Evolutionary conservation across 1,140 invertebrate genomes (phyloP).

Genomic region (Octopus sinensis): DNA sequence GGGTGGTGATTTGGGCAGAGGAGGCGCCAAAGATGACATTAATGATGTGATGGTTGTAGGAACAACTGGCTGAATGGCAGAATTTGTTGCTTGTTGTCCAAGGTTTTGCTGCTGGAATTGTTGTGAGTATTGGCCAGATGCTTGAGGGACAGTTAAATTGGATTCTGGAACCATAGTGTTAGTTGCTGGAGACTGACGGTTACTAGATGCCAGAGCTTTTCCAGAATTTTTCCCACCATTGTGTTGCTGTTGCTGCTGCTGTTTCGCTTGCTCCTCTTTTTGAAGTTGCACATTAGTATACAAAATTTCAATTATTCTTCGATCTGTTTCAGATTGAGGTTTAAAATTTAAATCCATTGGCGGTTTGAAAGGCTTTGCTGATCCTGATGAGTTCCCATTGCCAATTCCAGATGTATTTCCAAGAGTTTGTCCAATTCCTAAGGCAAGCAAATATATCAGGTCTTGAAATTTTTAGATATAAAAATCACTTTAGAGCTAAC

Average conservation of each 20-base stretch:
- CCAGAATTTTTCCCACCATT: constrained; percentile 11
- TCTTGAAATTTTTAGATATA: too few species aligned
- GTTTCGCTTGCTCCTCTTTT: constrained; percentile 16
- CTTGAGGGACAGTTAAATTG: not conserved
- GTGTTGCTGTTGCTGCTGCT: constrained; percentile 13
- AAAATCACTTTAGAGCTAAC: too few species aligned
- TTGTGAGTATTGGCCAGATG: not conserved
- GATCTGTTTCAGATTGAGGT: constrained; percentile 47
- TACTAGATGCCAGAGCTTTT: constrained; percentile 1
- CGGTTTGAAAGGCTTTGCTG: constrained; percentile 15
- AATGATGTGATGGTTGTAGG: not conserved
- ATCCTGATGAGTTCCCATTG: constrained; percentile 10
- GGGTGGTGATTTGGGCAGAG: constrained; percentile 24
- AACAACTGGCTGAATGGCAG: not conserved
- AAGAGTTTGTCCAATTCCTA: constrained; percentile 7
- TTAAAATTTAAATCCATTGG: constrained; percentile 37
- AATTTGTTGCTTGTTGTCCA: not conserved
- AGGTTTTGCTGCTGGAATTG: not conserved
- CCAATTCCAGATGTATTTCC: not conserved
- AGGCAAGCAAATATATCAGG: not conserved
- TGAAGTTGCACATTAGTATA: constrained; percentile 29
- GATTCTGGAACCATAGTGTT: not conserved
- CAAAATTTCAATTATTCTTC: constrained; percentile 46
- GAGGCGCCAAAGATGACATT: constrained; percentile 11
- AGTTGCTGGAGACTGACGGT: not conserved